A percentile compares a stretch with the other conserved stretches of the same genome.
phyloP scores from a whole-genome alignment of 2,888 invertebrate genomes.

The Actias luna region DNA sequence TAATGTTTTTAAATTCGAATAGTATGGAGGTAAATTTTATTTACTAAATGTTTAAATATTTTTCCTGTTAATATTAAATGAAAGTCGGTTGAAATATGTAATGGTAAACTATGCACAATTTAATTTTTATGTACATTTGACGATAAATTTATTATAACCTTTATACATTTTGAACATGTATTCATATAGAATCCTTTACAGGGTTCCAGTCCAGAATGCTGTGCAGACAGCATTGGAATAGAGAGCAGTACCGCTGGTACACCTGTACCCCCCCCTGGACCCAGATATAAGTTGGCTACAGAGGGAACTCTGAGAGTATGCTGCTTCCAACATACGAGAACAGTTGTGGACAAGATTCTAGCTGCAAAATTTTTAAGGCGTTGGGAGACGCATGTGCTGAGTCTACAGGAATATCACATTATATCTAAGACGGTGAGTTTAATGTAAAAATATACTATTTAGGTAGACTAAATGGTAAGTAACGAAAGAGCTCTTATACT shows the following conservation, averaged over 20 bases:
- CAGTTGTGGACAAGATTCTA: constrained; percentile 89
- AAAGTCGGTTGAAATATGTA: background rate
- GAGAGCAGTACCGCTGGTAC: constrained; percentile 58
- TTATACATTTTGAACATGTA: background rate
- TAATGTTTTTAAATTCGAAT: background rate
- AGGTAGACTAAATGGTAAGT: too few species aligned
- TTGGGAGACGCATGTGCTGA: constrained; percentile 89
- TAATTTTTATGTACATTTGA: too few species aligned
- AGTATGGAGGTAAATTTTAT: background rate
- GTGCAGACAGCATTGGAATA: constrained; percentile 66
- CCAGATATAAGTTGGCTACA: constrained; percentile 85
- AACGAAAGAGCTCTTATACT: too few species aligned
- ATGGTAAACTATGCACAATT: too few species aligned
- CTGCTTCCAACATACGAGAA: constrained; percentile 88
- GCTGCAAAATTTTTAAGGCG: constrained; percentile 88
- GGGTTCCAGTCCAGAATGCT: constrained; percentile 80
- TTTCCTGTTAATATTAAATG: background rate
- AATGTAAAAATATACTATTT: constrained; percentile 7
- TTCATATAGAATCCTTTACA: constrained; percentile 39
- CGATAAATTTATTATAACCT: background rate
- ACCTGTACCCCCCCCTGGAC: constrained; percentile 77
- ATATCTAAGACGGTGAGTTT: constrained; percentile 87
- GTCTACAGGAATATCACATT: constrained; percentile 85
- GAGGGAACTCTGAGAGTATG: constrained; percentile 89
- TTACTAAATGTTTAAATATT: background rate